Percentiles rank a stretch among this genome's conserved stretches.
These are phyloP conservation scores for Gymnothorax javanicus DNA, from an alignment of 2,797 vertebrate genomes.

Conservation along the genomic window DNA sequence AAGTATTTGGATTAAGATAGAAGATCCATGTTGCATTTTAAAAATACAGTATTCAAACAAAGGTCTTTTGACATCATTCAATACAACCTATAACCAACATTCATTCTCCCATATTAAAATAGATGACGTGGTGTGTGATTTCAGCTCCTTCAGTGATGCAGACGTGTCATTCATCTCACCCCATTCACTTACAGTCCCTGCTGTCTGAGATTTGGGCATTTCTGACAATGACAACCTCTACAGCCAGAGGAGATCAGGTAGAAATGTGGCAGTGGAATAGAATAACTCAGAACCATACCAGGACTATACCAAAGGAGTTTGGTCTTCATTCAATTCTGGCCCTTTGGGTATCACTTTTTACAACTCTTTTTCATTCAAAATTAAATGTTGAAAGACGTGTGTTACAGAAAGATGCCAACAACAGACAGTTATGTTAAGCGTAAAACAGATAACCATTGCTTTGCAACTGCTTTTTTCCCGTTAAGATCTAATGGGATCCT, in stretches of 20 bases:
- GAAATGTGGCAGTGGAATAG: neutral
- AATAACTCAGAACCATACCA: neutral
- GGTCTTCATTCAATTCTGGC: neutral
- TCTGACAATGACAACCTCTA: neutral
- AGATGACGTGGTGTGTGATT: slow-evolving; percentile 25
- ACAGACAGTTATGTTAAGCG: neutral
- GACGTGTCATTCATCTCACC: slow-evolving; percentile 5
- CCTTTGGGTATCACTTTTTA: neutral
- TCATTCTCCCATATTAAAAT: slow-evolving; percentile 35
- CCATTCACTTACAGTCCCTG: slow-evolving; percentile 14
- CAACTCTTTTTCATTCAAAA: neutral
- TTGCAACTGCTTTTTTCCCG: neutral
- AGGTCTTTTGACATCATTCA: neutral
- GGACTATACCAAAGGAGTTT: neutral
- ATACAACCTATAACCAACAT: slow-evolving; percentile 6
- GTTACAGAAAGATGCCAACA: neutral
- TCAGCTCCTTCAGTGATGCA: slow-evolving; percentile 15
- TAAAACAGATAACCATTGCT: neutral
- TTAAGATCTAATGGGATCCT: neutral
- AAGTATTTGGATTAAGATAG: neutral
- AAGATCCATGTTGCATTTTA: neutral
- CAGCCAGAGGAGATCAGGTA: neutral
- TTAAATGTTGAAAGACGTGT: neutral
- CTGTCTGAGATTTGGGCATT: slow-evolving; percentile 1
- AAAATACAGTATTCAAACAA: neutral